Conservation (phyloP, 1,140 invertebrate genomes). For the Cotesia chilonis region DNA sequence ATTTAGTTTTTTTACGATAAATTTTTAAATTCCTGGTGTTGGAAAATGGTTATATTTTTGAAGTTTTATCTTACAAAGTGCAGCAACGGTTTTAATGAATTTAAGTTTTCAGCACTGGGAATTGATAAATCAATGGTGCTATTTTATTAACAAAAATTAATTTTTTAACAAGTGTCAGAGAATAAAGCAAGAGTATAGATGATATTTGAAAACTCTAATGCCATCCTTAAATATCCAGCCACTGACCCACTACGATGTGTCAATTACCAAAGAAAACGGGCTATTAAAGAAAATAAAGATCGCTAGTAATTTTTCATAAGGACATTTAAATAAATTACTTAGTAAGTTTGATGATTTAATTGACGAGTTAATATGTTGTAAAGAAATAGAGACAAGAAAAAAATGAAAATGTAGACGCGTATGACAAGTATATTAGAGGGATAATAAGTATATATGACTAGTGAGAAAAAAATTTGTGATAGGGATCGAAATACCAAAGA, state of each 20-base stretch:
- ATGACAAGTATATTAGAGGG: background rate
- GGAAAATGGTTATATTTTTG: too few relatives aligned
- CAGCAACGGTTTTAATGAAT: too few relatives aligned
- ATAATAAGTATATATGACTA: conserved; percentile 44
- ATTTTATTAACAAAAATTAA: background rate
- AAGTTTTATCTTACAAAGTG: too few relatives aligned
- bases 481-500: conserved; percentile 58
- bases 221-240: conserved; percentile 13
- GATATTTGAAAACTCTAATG: background rate
- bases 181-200: background rate
- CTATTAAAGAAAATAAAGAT: conserved; percentile 6
- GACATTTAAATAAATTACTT: background rate
- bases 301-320: background rate
- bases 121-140: too few relatives aligned
- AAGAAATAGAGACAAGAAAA: background rate
- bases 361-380: too few relatives aligned
- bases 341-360: background rate
- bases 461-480: conserved; percentile 63
- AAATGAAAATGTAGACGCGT: background rate
- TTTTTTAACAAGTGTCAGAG: background rate
- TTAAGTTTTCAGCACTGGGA: too few relatives aligned
- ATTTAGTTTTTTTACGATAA: too few relatives aligned
- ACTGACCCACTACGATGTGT: conserved; percentile 50
- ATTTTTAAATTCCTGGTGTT: too few relatives aligned
- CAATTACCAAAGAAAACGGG: conserved; percentile 48